These are phyloP conservation scores for Trematomus loennbergii DNA, from an alignment of 2,113 vertebrate genomes.

Conservation along the genomic window DNA sequence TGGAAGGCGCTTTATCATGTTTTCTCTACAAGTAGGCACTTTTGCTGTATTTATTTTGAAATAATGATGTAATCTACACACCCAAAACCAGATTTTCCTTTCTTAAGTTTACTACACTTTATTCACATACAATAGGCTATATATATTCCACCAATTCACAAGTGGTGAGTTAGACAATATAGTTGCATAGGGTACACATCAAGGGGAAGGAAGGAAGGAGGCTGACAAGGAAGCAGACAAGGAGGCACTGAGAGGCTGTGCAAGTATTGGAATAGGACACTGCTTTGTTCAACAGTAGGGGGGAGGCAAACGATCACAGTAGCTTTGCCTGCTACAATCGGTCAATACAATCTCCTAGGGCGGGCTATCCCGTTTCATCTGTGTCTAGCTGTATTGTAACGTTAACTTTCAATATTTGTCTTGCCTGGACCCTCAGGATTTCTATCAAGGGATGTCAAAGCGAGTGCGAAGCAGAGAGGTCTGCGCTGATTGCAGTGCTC, in stretches of 20 bases:
- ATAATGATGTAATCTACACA: too few species aligned
- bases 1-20: too few species aligned
- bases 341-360: constrained; percentile 15
- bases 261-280: constrained; percentile 56
- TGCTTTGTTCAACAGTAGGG: constrained; percentile 77
- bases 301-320: constrained; percentile 50
- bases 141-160: too few species aligned
- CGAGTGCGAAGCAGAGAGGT: constrained; percentile 93
- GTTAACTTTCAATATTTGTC: background rate
- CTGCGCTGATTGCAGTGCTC: constrained; percentile 95
- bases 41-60: too few species aligned
- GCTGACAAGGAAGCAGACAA: constrained; percentile 19
- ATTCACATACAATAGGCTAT: background rate
- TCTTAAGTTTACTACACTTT: background rate
- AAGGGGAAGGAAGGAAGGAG: background rate
- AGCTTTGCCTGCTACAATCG: constrained; percentile 12
- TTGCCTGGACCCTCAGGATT: constrained; percentile 35
- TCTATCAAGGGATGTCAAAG: constrained; percentile 88
- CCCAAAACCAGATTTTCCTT: background rate
- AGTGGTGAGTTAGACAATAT: background rate
- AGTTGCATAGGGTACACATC: background rate
- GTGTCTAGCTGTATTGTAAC: background rate
- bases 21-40: too few species aligned
- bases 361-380: constrained; percentile 12
- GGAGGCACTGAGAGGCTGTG: constrained; percentile 16